Percentiles rank a stretch among this genome's conserved stretches.
These are phyloP conservation scores for Ericerus pela DNA, from an alignment of 1,140 invertebrate species.

Conservation along the genomic window DNA sequence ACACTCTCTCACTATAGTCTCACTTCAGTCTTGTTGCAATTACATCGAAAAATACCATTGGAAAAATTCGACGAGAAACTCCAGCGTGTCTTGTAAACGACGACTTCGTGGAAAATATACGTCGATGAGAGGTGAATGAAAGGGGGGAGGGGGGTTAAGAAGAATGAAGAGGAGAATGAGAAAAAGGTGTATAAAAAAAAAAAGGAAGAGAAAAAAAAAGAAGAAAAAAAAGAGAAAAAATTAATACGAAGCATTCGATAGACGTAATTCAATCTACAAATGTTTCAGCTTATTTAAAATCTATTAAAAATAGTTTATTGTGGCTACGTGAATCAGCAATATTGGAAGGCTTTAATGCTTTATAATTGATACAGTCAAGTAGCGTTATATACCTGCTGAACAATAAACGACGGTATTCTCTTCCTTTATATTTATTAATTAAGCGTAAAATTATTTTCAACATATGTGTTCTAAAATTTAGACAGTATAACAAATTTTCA, in stretches of 20 bases:
- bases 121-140: too few relatives aligned
- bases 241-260: conserved; percentile 11
- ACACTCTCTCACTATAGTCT: too few relatives aligned
- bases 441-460: conserved; percentile 12
- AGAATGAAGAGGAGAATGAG: too few relatives aligned
- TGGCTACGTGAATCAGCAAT: conserved; percentile 1
- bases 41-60: too few relatives aligned
- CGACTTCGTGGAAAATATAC: too few relatives aligned
- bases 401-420: conserved; percentile 9
- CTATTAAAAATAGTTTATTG: conserved; percentile 12
- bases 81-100: too few relatives aligned
- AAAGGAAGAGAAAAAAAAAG: not conserved
- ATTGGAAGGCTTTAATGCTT: not conserved
- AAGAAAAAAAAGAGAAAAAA: not conserved
- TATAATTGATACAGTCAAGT: conserved; percentile 4
- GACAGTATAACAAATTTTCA: conserved; percentile 12
- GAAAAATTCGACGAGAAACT: too few relatives aligned
- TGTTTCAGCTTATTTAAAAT: conserved; percentile 11
- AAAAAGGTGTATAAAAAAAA: not conserved
- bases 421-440: conserved; percentile 9
- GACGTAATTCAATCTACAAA: conserved; percentile 12
- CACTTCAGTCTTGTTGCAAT: too few relatives aligned
- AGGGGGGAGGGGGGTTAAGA: too few relatives aligned
- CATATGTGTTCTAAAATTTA: conserved; percentile 10
- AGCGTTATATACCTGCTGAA: conserved; percentile 3